Evolutionary conservation across 2,797 vertebrate species (phyloP).

Genomic region (Chaunax sp.): DNA sequence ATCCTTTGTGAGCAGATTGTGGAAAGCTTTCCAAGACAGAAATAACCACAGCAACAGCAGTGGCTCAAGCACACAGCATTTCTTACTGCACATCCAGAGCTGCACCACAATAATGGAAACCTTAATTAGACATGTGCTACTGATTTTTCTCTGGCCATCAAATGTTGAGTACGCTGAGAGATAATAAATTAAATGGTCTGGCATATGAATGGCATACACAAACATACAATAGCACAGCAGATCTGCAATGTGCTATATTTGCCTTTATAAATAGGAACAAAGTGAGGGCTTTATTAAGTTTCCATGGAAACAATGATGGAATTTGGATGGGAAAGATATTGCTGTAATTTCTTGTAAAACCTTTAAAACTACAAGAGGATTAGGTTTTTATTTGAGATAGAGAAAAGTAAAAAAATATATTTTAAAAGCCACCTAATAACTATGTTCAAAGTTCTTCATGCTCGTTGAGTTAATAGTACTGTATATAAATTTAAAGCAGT

Average conservation of each 20-base stretch:
- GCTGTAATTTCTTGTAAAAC: constrained; percentile 2
- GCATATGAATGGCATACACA: too few relatives aligned
- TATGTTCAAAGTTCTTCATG: background rate
- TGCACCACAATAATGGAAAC: background rate
- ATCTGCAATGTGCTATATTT: too few relatives aligned
- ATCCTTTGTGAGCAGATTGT: constrained; percentile 40
- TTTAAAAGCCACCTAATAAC: constrained; percentile 2
- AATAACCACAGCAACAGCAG: constrained; percentile 31
- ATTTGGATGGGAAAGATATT: constrained; percentile 5
- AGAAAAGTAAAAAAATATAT: background rate
- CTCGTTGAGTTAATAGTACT: background rate
- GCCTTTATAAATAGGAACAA: constrained; percentile 6
- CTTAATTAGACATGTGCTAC: too few relatives aligned
- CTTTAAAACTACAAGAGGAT: background rate
- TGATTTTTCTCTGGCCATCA: too few relatives aligned
- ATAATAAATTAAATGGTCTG: too few relatives aligned
- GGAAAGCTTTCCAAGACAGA: constrained; percentile 39
- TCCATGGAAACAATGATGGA: constrained; percentile 64
- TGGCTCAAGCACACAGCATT: background rate
- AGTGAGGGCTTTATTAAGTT: constrained; percentile 46
- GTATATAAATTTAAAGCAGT: background rate
- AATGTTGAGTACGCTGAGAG: too few relatives aligned
- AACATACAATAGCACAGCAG: too few relatives aligned
- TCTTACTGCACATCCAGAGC: too few relatives aligned
- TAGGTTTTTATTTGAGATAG: background rate